Percentiles rank a stretch among this genome's conserved stretches.
Conservation (phyloP, 2,888 invertebrate genomes). For the Archaeoteleia sp. region DNA sequence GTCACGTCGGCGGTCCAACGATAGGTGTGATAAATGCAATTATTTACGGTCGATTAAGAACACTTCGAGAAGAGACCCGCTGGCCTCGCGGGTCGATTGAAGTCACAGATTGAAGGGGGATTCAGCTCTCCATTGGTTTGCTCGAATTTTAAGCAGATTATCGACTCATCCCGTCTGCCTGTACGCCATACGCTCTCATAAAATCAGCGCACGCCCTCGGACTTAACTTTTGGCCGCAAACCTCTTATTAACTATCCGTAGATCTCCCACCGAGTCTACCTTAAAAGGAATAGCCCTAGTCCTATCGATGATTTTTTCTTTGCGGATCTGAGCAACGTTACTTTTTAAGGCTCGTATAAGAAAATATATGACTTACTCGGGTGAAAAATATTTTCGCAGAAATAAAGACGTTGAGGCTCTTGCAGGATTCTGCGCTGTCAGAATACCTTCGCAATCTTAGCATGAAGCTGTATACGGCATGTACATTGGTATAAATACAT, state of each 20-base stretch:
- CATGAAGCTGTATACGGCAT: constrained; percentile 3
- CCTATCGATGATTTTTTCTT: constrained; percentile 8
- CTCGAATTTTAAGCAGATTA: constrained; percentile 72
- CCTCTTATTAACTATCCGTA: constrained; percentile 49
- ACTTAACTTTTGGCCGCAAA: constrained; percentile 28
- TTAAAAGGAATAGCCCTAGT: constrained; percentile 20
- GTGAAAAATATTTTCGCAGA: constrained; percentile 25
- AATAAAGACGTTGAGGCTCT: constrained; percentile 44
- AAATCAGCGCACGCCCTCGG: constrained; percentile 58
- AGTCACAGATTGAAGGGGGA: constrained; percentile 60
- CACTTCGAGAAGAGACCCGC: constrained; percentile 56
- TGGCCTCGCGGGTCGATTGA: constrained; percentile 63
- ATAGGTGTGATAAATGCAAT: constrained; percentile 75
- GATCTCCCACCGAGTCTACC: constrained; percentile 30
- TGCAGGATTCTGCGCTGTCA: constrained; percentile 15
- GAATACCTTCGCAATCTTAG: constrained; percentile 2
- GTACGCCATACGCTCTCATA: constrained; percentile 50
- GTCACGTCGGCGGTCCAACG: constrained; percentile 62
- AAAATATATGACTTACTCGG: constrained; percentile 6
- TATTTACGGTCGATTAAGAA: constrained; percentile 75
- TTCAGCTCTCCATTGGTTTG: constrained; percentile 58
- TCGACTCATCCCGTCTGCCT: constrained; percentile 57
- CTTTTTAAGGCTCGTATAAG: not conserved
- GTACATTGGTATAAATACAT: constrained; percentile 29
- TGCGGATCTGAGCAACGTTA: constrained; percentile 1